Percentiles rank a stretch among this genome's conserved stretches.
Evolutionary conservation across 2,797 vertebrate genomes (phyloP).

Genomic region (Eulemur albifrons): DNA sequence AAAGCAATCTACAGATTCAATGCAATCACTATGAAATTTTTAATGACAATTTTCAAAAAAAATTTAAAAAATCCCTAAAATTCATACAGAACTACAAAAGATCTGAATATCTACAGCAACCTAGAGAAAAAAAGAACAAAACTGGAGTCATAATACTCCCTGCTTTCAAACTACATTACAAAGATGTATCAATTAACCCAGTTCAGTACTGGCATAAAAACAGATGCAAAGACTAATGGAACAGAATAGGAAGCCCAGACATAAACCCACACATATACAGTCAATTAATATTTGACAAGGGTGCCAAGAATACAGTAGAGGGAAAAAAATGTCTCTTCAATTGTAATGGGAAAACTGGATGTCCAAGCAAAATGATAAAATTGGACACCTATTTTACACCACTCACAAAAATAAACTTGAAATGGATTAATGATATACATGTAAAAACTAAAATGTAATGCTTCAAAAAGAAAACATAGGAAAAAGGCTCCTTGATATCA

Average conservation of each 20-base stretch:
- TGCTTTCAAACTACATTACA: background rate
- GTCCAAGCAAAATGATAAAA: background rate
- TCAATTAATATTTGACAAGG: background rate
- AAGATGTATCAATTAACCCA: background rate
- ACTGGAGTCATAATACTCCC: background rate
- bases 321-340: background rate
- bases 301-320: background rate
- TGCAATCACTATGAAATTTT: no score
- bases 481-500: background rate
- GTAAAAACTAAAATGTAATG: background rate
- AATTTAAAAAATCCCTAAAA: no score
- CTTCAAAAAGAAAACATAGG: background rate
- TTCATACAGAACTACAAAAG: no score
- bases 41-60: no score
- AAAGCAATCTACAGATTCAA: no score
- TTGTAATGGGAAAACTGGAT: background rate
- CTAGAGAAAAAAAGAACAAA: background rate
- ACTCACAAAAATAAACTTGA: background rate
- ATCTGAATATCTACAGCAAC: no score
- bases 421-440: background rate
- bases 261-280: background rate
- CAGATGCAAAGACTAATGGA: background rate
- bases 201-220: background rate
- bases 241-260: background rate
- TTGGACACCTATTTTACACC: background rate